Percentiles rank a stretch among this genome's conserved stretches.
Conservation (phyloP, 2,888 invertebrate genomes). For the Philaethria dido region DNA sequence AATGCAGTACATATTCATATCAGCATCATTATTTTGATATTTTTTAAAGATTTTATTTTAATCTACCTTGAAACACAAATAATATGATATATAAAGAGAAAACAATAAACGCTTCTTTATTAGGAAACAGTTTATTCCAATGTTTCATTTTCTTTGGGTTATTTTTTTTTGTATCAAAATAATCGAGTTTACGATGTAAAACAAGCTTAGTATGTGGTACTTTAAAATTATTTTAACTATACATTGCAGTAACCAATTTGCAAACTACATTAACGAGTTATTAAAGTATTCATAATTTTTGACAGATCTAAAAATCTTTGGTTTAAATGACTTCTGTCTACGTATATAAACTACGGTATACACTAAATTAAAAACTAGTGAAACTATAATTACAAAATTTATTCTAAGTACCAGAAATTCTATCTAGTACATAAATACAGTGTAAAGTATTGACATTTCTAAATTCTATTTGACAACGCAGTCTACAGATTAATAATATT, state of each 20-base stretch:
- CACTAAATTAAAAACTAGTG: background rate
- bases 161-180: background rate
- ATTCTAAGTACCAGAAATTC: background rate
- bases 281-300: slow-evolving; percentile 1
- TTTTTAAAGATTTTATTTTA: no score
- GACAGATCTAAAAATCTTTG: slow-evolving; percentile 5
- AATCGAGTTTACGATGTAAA: no score
- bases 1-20: no score
- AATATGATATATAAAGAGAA: slow-evolving; percentile 94
- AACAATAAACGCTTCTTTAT: slow-evolving; percentile 90
- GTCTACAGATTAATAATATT: background rate
- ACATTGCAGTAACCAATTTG: background rate
- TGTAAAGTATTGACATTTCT: background rate
- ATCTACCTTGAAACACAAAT: slow-evolving; percentile 97
- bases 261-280: background rate
- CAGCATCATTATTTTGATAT: no score
- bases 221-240: no score
- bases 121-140: slow-evolving; percentile 91
- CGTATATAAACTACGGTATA: background rate
- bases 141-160: slow-evolving; percentile 63
- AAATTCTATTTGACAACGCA: background rate
- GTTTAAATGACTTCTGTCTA: background rate
- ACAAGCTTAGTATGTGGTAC: no score
- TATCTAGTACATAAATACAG: no score
- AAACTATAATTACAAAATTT: background rate